Conservation (phyloP, 2,888 invertebrate species). For the Criorhina ranunculi region DNA sequence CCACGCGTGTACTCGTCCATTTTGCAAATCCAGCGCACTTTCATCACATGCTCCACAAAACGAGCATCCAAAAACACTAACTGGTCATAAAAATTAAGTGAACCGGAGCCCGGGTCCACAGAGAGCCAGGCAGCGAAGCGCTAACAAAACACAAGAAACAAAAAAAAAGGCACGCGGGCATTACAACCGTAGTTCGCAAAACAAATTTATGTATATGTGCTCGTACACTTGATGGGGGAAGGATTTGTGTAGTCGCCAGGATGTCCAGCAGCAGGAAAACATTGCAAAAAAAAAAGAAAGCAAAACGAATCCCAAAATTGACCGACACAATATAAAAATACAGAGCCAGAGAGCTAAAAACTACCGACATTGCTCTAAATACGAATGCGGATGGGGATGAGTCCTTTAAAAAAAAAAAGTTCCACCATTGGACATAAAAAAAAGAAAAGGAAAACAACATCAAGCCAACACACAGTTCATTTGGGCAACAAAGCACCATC, state of each 20-base stretch:
- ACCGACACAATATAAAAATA: slow-evolving; percentile 72
- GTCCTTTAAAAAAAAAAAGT: slow-evolving; percentile 36
- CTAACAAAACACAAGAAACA: not conserved
- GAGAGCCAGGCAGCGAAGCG: not conserved
- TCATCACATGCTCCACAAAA: slow-evolving; percentile 75
- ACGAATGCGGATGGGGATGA: slow-evolving; percentile 49
- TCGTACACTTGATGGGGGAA: slow-evolving; percentile 52
- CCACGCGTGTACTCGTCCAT: slow-evolving; percentile 57
- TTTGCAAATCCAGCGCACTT: slow-evolving; percentile 66
- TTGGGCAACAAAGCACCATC: slow-evolving; percentile 43
- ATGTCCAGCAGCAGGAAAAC: slow-evolving; percentile 71
- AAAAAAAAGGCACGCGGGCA: slow-evolving; percentile 18
- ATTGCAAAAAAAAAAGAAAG: slow-evolving; percentile 45
- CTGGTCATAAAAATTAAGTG: slow-evolving; percentile 75
- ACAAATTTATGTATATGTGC: slow-evolving; percentile 62
- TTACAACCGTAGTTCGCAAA: slow-evolving; percentile 70
- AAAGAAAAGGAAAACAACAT: slow-evolving; percentile 16
- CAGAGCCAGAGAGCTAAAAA: slow-evolving; percentile 53
- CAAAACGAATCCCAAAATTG: slow-evolving; percentile 52
- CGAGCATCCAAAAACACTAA: slow-evolving; percentile 75
- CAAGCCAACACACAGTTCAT: slow-evolving; percentile 44
- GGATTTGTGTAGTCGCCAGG: slow-evolving; percentile 75
- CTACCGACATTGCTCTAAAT: slow-evolving; percentile 65
- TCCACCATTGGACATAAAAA: slow-evolving; percentile 50
- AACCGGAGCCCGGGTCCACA: slow-evolving; percentile 54